These are phyloP conservation scores for Athalia circularis DNA, from an alignment of 2,888 invertebrate species.

Conservation along the genomic window DNA sequence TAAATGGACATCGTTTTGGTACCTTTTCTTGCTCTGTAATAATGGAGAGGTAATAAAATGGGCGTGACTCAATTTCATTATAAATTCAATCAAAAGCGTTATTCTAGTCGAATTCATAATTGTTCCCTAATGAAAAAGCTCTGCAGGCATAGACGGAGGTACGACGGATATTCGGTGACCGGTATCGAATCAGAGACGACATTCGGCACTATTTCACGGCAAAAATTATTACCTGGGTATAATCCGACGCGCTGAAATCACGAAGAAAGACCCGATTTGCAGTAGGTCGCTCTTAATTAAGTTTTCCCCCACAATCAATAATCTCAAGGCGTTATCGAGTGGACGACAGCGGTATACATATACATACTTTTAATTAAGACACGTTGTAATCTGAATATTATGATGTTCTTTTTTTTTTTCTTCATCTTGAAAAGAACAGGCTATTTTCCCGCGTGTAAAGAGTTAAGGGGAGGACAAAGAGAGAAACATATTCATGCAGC, in stretches of 20 bases:
- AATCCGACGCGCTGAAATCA: too few relatives aligned
- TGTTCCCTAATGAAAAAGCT: background rate
- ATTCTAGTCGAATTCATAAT: slow-evolving; percentile 26
- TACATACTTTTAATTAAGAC: too few relatives aligned
- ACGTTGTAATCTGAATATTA: too few relatives aligned
- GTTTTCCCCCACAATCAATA: background rate
- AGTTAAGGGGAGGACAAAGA: background rate
- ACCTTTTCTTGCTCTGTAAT: slow-evolving; percentile 6
- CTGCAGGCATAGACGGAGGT: background rate
- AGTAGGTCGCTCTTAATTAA: background rate
- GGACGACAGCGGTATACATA: too few relatives aligned
- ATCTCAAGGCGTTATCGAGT: too few relatives aligned
- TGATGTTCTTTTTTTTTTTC: too few relatives aligned
- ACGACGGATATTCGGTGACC: background rate
- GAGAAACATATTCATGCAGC: background rate
- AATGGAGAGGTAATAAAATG: slow-evolving; percentile 14
- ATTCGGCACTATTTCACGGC: background rate
- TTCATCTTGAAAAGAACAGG: background rate
- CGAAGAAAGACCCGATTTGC: background rate
- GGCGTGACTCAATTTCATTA: slow-evolving; percentile 32
- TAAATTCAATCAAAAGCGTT: slow-evolving; percentile 38
- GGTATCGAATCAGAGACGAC: background rate
- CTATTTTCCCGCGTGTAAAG: background rate
- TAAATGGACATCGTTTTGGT: background rate
- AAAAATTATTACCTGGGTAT: too few relatives aligned